Evolutionary conservation across 2,113 vertebrate genomes (phyloP).

Genomic region (Archocentrus centrarchus): DNA sequence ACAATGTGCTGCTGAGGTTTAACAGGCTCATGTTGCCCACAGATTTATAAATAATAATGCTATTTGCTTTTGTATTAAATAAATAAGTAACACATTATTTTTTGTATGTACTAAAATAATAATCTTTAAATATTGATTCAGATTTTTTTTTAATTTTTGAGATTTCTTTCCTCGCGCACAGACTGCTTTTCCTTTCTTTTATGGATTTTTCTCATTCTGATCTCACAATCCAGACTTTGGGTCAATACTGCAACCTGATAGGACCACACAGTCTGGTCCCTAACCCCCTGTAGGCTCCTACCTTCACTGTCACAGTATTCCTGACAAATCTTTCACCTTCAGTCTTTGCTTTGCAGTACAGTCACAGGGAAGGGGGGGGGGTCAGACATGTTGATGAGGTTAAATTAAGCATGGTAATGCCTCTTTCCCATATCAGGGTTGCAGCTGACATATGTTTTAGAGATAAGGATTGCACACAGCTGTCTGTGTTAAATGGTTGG

Average conservation of each 20-base stretch:
- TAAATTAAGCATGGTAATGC: slow-evolving; percentile 62
- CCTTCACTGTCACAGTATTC: slow-evolving; percentile 63
- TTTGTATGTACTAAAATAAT: neutral
- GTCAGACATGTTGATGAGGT: slow-evolving; percentile 59
- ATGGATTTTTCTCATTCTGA: slow-evolving; percentile 35
- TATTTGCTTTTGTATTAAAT: neutral
- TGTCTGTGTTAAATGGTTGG: slow-evolving; percentile 21
- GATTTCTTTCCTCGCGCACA: neutral
- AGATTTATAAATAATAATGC: neutral
- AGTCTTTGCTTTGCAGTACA: slow-evolving; percentile 42
- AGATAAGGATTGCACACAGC: slow-evolving; percentile 24
- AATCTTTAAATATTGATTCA: neutral
- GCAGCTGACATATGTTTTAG: neutral
- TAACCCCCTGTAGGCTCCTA: slow-evolving; percentile 41
- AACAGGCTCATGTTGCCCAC: neutral
- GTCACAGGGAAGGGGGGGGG: slow-evolving; percentile 10
- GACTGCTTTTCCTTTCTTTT: slow-evolving; percentile 8
- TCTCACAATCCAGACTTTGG: slow-evolving; percentile 28
- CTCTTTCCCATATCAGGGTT: slow-evolving; percentile 32
- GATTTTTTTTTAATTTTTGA: neutral
- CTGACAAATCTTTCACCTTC: slow-evolving; percentile 69
- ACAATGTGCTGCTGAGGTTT: slow-evolving; percentile 12
- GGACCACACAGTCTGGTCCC: slow-evolving; percentile 56
- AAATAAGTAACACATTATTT: neutral
- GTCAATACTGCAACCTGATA: slow-evolving; percentile 66